These are phyloP conservation scores for Rhadinocentrus ornatus DNA, from an alignment of 2,797 vertebrate genomes.

Conservation along the genomic window DNA sequence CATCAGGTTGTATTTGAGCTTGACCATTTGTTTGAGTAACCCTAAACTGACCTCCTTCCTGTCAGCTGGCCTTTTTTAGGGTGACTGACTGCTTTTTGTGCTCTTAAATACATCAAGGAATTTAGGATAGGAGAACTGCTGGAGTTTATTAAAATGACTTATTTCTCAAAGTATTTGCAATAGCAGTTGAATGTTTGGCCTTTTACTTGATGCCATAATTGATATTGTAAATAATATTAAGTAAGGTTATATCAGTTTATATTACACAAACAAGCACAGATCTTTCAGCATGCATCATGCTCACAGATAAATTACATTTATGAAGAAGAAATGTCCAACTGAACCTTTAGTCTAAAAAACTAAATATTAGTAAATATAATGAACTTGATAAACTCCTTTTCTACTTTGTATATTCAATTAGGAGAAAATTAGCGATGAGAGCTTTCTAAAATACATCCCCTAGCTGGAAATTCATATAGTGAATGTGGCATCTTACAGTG, in stretches of 20 bases:
- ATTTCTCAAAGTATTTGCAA: no score
- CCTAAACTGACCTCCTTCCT: conserved; percentile 38
- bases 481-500: neutral
- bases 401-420: neutral
- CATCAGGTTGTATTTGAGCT: conserved; percentile 7
- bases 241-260: neutral
- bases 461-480: neutral
- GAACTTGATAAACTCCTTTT: neutral
- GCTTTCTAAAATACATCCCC: neutral
- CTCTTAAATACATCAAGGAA: neutral
- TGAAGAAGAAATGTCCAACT: neutral
- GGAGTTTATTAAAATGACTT: neutral
- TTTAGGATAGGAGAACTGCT: neutral
- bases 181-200: neutral
- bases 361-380: neutral
- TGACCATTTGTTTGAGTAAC: conserved; percentile 28
- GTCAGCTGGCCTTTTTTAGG: conserved; percentile 33
- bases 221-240: neutral
- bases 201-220: neutral
- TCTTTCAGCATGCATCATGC: neutral
- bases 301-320: neutral
- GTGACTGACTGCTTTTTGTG: conserved; percentile 8
- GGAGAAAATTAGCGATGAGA: neutral
- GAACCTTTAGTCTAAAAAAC: neutral
- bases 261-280: neutral